A percentile compares a stretch with the other conserved stretches of the same genome.
Evolutionary conservation across 2,888 invertebrate species (phyloP).

Genomic region (Mylabris sibirica): DNA sequence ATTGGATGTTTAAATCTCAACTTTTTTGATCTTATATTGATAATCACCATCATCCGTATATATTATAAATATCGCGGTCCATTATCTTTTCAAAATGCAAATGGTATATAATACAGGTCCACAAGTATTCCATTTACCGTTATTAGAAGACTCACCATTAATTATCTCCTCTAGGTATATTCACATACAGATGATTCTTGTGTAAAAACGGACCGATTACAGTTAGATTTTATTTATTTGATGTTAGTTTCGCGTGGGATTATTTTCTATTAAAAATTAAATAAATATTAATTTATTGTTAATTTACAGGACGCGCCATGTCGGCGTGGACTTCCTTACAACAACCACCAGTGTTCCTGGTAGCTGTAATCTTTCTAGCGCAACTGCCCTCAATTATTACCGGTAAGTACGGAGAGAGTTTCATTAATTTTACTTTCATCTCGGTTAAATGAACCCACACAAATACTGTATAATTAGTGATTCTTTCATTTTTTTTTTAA

Average conservation of each 20-base stretch:
- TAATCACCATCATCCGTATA: background rate
- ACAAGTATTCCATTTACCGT: conserved; percentile 15
- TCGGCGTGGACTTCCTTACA: conserved; percentile 65
- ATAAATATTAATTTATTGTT: background rate
- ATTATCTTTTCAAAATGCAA: conserved; percentile 12
- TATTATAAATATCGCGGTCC: background rate
- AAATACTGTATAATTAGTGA: background rate
- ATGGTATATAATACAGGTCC: conserved; percentile 9
- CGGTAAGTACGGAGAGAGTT: conserved; percentile 52
- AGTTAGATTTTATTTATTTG: conserved; percentile 14
- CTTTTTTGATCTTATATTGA: background rate
- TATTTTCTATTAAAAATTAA: background rate
- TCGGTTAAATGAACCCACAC: background rate
- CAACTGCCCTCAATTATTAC: conserved; percentile 47
- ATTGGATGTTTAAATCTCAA: background rate
- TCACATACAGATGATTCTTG: background rate
- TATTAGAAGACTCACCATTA: conserved; percentile 12
- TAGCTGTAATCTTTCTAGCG: conserved; percentile 48
- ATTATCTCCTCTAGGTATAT: conserved; percentile 14
- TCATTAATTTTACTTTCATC: background rate
- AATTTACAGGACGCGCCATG: conserved; percentile 64
- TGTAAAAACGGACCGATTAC: conserved; percentile 10
- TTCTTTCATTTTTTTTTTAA: background rate
- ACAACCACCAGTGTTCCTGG: conserved; percentile 55
- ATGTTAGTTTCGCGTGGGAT: conserved; percentile 7